Evolutionary conservation across 2,888 invertebrate species (phyloP), one percentile per base, ranked within the genome.

Genomic region (Cancer borealis): DNA sequence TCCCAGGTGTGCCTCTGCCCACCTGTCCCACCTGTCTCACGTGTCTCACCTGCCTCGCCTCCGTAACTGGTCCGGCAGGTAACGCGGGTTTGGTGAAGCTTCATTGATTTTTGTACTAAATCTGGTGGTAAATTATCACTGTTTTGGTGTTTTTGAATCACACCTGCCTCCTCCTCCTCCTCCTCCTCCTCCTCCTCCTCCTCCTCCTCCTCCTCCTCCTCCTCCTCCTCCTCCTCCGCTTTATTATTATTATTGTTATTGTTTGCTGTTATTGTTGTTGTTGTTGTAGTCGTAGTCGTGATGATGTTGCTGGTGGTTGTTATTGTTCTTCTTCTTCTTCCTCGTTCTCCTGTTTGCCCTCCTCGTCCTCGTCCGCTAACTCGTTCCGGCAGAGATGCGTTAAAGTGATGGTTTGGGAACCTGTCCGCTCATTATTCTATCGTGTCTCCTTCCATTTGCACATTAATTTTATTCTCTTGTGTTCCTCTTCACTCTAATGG

Each of bases 1-100:
- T 54, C 54, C 12, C 79, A 79, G 79, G 79, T 79, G 79, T 79
- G 79, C 79, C 79, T 79, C 79, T 79, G 73, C 73, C 73, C 73
- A 73, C 73, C 73, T 73, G 73, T 26, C 73, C 73, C 73, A 73
- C 54, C 54, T 54, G 79, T 30, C 79, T 30, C 79, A 26, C 79
- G 21, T 73, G 79, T 10, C 79, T 30, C 79, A 79, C 79, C 30
- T 79, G 79, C 30, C 79, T 79, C 30, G 30, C 30, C 12, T 26
- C 79, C 12, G 4, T 14, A 26, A 8, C 79, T 79, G 30, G 26
- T 3, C 30, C 30, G 30, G 30, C 30, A 12, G 30, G 26, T 79
- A 0, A 12, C 3, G 79, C 14, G 26, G 30, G 10, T 79, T 79
- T 79, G 30, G 79, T 79, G 12, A 79, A 79, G 79, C 79, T 79